Base-by-base conservation (phyloP, 1,140 invertebrate species). In the Aphelinus atriplicis region DNA sequence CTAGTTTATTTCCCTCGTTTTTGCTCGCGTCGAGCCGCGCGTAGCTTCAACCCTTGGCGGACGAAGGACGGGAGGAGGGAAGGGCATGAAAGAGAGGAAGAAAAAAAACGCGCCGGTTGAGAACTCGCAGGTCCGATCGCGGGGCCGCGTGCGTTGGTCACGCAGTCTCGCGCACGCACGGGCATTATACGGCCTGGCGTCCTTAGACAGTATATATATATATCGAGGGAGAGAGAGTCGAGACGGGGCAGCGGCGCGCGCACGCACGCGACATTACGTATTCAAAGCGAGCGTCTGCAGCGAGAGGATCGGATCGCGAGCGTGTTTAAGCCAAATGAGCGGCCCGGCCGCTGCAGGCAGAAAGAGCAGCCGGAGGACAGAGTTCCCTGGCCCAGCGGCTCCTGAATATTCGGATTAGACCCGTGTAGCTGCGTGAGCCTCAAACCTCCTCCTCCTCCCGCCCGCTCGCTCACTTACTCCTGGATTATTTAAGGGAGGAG, bases 41-140 rank as follows among this genome's bases (percentile, higher is more conserved):
- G 26, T 26, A 26, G 26, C 26, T 26, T 26, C 26, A 26, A 26
- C 26, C 26, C 26, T 26, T 26, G 26, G 26, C 26, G 26, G 26
- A 26, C 26, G 26, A 26, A 26, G 26, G 26, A 26, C 26, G 26
- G 26, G 26, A 26, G 26, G 26, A 26, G 26, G 26, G 26, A 26
- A 26, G 26, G 26, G 26, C 26, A 26, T 26, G 0, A 26, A 26
- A 26, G 58, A 42, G n/a, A 78, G 79, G 77, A 77, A 75, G 78
- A 77, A 78, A 78, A 77, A 69, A 9, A 42, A 53, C 48, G 55
- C 56, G 46, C 63, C 61, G 75, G 70, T 68, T 26, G 26, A 26
- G 26, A 26, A 26, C 26, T 26, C 26, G 26, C 26, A 26, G 26
- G 26, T 26, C 26, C 26, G 26, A 26, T 73, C 60, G 69, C 75